These are phyloP conservation scores for Sycophila sp. DNA, from an alignment of 1,140 invertebrate genomes.

Conservation along the genomic window DNA sequence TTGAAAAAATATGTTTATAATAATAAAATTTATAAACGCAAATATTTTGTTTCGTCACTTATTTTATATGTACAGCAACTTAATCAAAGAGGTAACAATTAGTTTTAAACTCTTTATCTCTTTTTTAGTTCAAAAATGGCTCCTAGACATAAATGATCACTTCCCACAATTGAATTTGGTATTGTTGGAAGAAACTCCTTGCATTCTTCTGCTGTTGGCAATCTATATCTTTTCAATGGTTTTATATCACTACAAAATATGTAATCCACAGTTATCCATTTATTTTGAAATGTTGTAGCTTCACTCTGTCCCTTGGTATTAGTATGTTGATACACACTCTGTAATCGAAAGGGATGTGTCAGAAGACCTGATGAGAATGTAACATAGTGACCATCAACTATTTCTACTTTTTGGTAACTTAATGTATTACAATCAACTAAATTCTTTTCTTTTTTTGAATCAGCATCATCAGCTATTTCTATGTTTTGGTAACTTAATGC, in stretches of 20 bases:
- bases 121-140: constrained; percentile 69
- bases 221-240: constrained; percentile 70
- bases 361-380: constrained; percentile 66
- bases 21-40: constrained; percentile 26
- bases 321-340: constrained; percentile 68
- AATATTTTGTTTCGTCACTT: background rate
- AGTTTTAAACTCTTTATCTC: constrained; percentile 34
- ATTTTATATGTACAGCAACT: constrained; percentile 18
- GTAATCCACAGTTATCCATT: constrained; percentile 86
- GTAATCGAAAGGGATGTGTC: constrained; percentile 68
- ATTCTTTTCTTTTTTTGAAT: constrained; percentile 13
- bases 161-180: constrained; percentile 79
- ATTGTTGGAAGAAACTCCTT: constrained; percentile 67
- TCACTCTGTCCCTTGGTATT: constrained; percentile 61
- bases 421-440: constrained; percentile 40
- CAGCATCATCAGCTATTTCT: constrained; percentile 46
- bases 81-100: background rate
- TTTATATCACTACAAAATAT: constrained; percentile 77
- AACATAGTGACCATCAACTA: constrained; percentile 47
- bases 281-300: constrained; percentile 78
- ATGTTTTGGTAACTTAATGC: constrained; percentile 47
- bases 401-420: constrained; percentile 50
- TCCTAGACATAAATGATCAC: constrained; percentile 80
- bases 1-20: constrained; percentile 33
- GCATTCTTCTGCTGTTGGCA: constrained; percentile 74